Evolutionary conservation across 1,140 invertebrate species (phyloP).

Genomic region (Laodelphax striatellus): DNA sequence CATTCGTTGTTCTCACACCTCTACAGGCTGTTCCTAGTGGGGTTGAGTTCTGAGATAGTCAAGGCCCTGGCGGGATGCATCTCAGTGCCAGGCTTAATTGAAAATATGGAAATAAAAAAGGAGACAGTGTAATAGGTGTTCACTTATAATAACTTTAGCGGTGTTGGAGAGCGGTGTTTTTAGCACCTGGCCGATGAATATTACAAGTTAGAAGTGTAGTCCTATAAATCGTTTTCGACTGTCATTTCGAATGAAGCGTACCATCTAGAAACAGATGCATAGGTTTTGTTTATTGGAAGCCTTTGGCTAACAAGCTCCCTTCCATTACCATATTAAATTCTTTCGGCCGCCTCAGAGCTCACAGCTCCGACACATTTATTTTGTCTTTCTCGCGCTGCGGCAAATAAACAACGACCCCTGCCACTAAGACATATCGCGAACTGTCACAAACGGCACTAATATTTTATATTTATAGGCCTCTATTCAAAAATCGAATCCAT

Average conservation of each 20-base stretch:
- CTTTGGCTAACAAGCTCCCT: background rate
- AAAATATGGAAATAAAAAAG: constrained; percentile 3
- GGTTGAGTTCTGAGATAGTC: no score
- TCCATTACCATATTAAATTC: background rate
- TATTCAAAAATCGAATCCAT: no score
- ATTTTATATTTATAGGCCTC: no score
- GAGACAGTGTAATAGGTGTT: background rate
- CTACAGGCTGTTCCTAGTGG: no score
- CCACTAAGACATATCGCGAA: no score
- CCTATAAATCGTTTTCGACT: constrained; percentile 1
- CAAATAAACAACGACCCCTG: no score
- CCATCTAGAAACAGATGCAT: constrained; percentile 2
- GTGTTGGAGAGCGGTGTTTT: background rate
- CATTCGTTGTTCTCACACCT: no score
- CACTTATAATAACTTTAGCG: background rate
- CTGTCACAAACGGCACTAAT: no score
- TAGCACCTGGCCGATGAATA: constrained; percentile 1
- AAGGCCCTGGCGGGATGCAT: background rate
- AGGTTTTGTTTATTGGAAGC: background rate
- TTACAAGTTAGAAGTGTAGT: background rate
- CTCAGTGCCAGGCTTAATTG: background rate
- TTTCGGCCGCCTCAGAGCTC: background rate
- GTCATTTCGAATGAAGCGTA: constrained; percentile 2
- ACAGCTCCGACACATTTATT: no score
- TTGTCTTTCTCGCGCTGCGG: no score